Evolutionary conservation across 2,113 vertebrate genomes (phyloP).

Genomic region (Gopherus flavomarginatus): DNA sequence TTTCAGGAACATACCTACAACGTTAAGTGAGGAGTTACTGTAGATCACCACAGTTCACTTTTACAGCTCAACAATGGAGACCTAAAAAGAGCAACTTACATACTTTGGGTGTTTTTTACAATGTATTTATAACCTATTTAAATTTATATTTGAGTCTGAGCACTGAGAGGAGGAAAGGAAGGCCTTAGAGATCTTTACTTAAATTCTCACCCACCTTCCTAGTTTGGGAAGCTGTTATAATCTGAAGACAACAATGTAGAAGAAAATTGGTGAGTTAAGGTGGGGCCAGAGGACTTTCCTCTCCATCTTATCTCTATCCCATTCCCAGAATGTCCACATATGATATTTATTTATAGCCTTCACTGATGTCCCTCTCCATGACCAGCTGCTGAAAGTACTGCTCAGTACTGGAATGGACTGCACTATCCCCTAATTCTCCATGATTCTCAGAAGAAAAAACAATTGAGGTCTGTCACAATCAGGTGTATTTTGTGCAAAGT

Average conservation of each 20-base stretch:
- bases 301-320: not conserved
- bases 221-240: not conserved
- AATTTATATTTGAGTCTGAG: not conserved
- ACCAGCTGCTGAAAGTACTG: not conserved
- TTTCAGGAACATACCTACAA: too few species aligned
- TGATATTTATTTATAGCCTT: not conserved
- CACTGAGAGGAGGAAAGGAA: not conserved
- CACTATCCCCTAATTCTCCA: not conserved
- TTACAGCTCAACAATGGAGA: conserved; percentile 16
- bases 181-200: not conserved
- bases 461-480: not conserved
- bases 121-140: not conserved
- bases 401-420: not conserved
- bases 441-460: not conserved
- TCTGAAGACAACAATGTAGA: not conserved
- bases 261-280: not conserved
- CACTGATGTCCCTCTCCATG: not conserved
- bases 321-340: not conserved
- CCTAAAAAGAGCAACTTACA: not conserved
- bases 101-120: not conserved
- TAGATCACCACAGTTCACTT: not conserved
- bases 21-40: too few species aligned
- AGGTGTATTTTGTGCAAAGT: not conserved
- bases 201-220: not conserved
- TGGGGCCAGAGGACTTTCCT: not conserved